Conservation (phyloP, 2,113 vertebrate species). For the Malurus elegans region DNA sequence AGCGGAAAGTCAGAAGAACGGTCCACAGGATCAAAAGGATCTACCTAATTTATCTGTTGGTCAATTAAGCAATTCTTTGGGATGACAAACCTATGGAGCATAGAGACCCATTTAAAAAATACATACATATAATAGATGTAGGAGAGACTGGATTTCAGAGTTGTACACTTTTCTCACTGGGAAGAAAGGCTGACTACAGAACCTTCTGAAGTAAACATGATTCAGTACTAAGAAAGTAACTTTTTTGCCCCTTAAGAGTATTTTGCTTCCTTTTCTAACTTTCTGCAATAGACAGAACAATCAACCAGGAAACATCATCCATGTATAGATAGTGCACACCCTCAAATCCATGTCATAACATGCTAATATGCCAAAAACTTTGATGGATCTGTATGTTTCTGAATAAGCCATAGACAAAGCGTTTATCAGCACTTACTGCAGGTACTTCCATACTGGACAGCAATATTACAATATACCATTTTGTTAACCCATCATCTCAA, state of each 20-base stretch:
- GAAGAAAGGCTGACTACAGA: neutral
- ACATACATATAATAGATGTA: neutral
- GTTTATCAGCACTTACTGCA: neutral
- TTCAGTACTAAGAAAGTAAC: neutral
- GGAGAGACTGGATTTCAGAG: neutral
- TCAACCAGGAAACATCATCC: neutral
- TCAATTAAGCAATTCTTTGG: neutral
- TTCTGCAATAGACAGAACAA: neutral
- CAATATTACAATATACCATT: neutral
- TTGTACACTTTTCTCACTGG: neutral
- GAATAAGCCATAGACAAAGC: neutral
- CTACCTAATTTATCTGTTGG: neutral
- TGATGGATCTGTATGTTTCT: neutral
- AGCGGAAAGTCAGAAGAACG: neutral
- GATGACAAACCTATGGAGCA: neutral
- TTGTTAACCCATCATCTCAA: neutral
- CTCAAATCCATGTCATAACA: neutral
- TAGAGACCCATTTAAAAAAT: neutral
- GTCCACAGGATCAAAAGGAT: neutral
- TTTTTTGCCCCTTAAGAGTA: neutral
- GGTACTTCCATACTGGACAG: neutral
- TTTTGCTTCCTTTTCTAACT: neutral
- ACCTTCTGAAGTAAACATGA: neutral
- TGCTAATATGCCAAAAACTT: neutral
- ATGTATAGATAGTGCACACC: neutral